phyloP scores from a whole-genome alignment of 2,113 vertebrate genomes.

The Hippocampus guttulatus region DNA sequence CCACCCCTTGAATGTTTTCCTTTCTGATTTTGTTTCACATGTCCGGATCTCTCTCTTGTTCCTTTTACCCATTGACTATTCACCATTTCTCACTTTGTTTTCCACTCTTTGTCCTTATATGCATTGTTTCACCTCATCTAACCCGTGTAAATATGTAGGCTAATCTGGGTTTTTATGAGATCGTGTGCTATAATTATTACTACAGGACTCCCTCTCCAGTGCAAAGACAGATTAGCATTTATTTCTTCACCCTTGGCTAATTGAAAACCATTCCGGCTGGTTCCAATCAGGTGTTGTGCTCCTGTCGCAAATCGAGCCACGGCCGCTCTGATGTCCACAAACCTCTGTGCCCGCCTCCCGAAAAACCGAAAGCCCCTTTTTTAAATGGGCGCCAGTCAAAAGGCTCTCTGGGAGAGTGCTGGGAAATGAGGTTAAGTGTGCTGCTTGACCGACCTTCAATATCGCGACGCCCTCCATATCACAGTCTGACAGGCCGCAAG shows the following conservation, averaged over 20 bases:
- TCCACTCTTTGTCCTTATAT: conserved; percentile 25
- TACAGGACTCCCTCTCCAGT: conserved; percentile 54
- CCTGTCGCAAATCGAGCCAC: conserved; percentile 21
- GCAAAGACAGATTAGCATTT: conserved; percentile 50
- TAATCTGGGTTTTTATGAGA: conserved; percentile 65
- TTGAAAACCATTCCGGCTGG: conserved; percentile 63
- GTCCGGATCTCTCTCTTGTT: conserved; percentile 11
- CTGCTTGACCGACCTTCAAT: conserved; percentile 64
- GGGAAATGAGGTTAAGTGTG: conserved; percentile 66
- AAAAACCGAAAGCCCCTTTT: conserved; percentile 51
- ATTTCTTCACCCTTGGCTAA: conserved; percentile 54
- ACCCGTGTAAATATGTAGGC: conserved; percentile 59
- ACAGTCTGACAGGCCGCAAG: conserved; percentile 59
- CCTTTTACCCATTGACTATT: not conserved
- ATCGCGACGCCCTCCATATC: conserved; percentile 52
- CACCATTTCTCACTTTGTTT: not conserved
- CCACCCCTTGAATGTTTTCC: conserved; percentile 30
- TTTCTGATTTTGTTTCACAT: conserved; percentile 23
- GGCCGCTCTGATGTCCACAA: conserved; percentile 33
- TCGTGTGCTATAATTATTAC: conserved; percentile 66
- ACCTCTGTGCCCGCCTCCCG: conserved; percentile 8
- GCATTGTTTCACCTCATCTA: conserved; percentile 34
- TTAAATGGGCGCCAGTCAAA: conserved; percentile 64
- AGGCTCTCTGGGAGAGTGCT: conserved; percentile 46
- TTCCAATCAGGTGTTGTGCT: conserved; percentile 44